Conservation (phyloP, 1,140 invertebrate species). For the Nasonia giraulti region DNA sequence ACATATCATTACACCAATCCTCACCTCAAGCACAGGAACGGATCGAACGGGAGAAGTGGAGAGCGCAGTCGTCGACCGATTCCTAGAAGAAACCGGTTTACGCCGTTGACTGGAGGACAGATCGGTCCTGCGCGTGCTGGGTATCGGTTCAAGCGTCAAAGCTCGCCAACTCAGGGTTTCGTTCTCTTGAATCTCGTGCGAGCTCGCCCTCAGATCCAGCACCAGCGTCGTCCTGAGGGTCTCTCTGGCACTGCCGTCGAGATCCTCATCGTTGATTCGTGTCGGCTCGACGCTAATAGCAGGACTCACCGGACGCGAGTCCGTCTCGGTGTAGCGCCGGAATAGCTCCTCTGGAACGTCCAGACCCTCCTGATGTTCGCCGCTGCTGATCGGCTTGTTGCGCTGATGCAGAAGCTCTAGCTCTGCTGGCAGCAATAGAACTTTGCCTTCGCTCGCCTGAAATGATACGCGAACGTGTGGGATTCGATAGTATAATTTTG, state of each 20-base stretch:
- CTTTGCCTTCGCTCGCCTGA: slow-evolving; percentile 73
- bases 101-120: slow-evolving; percentile 49
- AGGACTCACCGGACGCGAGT: slow-evolving; percentile 85
- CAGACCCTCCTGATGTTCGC: slow-evolving; percentile 46
- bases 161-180: slow-evolving; percentile 71
- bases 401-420: slow-evolving; percentile 61
- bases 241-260: neutral
- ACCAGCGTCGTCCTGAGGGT: slow-evolving; percentile 66
- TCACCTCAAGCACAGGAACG: slow-evolving; percentile 53
- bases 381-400: slow-evolving; percentile 21
- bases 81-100: neutral
- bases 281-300: slow-evolving; percentile 81
- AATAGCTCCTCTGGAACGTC: slow-evolving; percentile 78
- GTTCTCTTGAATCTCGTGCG: slow-evolving; percentile 54
- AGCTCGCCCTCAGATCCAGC: slow-evolving; percentile 68
- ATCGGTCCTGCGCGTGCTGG: slow-evolving; percentile 53
- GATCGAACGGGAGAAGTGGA: slow-evolving; percentile 46
- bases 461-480: neutral
- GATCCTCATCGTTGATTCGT: slow-evolving; percentile 51
- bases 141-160: slow-evolving; percentile 66
- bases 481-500: neutral
- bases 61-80: slow-evolving; percentile 37
- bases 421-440: slow-evolving; percentile 73
- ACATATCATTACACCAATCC: slow-evolving; percentile 12
- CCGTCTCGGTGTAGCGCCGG: slow-evolving; percentile 84